phyloP scores from a whole-genome alignment of 2,113 vertebrate genomes.

The Sebastes fasciatus region DNA sequence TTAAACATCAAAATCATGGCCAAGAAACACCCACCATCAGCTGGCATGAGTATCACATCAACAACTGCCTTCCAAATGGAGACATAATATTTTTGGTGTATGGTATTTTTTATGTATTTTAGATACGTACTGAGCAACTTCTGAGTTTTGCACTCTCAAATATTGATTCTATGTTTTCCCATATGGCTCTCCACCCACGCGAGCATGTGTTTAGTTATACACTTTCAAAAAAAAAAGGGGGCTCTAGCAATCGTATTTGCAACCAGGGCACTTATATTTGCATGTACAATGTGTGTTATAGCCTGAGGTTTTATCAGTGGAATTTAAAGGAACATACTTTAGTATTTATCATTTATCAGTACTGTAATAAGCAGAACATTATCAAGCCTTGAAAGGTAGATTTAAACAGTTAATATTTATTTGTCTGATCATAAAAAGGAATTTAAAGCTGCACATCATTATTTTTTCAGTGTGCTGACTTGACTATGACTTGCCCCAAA shows the following conservation, averaged over 20 bases:
- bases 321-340: neutral
- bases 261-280: conserved; percentile 9
- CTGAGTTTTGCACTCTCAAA: conserved; percentile 42
- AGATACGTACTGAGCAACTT: conserved; percentile 33
- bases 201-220: conserved; percentile 43
- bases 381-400: neutral
- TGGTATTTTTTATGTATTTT: conserved; percentile 7
- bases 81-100: conserved; percentile 35
- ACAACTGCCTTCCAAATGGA: conserved; percentile 35
- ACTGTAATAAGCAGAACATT: neutral
- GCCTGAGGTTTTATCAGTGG: neutral
- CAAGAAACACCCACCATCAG: conserved; percentile 64
- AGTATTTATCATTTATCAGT: too few relatives aligned
- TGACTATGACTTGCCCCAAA: too few relatives aligned
- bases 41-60: conserved; percentile 42
- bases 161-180: conserved; percentile 64
- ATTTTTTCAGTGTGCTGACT: neutral
- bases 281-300: conserved; percentile 11
- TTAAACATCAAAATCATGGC: conserved; percentile 43
- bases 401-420: neutral
- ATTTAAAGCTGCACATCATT: neutral
- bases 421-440: neutral
- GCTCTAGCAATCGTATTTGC: conserved; percentile 14
- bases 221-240: neutral
- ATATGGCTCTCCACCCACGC: conserved; percentile 42